A percentile compares a stretch with the other conserved stretches of the same genome.
phyloP scores from a whole-genome alignment of 2,113 vertebrate genomes.

The Balaeniceps rex region DNA sequence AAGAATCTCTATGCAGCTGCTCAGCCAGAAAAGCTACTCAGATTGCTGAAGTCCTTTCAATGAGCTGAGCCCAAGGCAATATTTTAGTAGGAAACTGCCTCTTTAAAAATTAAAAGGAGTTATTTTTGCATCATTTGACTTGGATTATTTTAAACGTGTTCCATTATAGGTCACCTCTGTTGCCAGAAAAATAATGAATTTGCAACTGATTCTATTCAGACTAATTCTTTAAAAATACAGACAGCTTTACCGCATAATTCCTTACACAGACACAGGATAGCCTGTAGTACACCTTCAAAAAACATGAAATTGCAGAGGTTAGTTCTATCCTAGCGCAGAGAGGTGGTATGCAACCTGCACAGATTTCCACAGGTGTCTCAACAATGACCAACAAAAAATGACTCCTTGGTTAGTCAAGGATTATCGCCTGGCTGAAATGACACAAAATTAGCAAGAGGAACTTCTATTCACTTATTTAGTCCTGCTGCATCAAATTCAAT shows the following conservation, averaged over 20 bases:
- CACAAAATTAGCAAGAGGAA: neutral
- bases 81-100: conserved; percentile 14
- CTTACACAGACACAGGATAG: neutral
- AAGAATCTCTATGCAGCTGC: neutral
- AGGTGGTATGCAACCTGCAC: neutral
- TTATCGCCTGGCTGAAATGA: neutral
- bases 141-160: neutral
- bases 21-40: conserved; percentile 32
- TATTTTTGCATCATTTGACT: conserved; percentile 19
- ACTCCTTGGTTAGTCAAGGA: neutral
- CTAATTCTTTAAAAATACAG: neutral
- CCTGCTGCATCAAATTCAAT: neutral
- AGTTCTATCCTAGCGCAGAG: neutral
- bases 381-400: neutral
- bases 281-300: neutral
- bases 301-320: neutral
- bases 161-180: neutral
- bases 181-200: neutral
- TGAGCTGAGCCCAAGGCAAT: conserved; percentile 28
- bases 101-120: conserved; percentile 53
- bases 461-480: neutral
- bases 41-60: neutral
- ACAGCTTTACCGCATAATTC: neutral
- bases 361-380: neutral
- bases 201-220: neutral